phyloP scores from a whole-genome alignment of 1,140 invertebrate genomes.

The Cotesia glomerata region DNA sequence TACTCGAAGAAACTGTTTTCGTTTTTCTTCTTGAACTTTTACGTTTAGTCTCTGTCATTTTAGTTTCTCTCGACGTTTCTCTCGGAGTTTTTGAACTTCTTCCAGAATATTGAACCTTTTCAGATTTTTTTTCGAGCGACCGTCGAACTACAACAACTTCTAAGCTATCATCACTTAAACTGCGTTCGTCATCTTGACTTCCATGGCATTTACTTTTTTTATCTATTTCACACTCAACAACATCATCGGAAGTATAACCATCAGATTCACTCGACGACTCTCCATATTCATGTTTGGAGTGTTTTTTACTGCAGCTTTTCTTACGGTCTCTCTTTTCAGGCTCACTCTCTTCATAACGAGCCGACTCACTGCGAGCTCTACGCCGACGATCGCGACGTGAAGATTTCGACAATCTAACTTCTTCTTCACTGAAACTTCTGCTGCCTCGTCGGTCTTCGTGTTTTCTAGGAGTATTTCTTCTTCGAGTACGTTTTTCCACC shows the following conservation, averaged over 20 bases:
- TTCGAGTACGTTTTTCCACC: constrained; percentile 51
- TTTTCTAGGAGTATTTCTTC: constrained; percentile 44
- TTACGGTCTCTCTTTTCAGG: constrained; percentile 27
- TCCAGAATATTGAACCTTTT: constrained; percentile 50
- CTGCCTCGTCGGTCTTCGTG: constrained; percentile 47
- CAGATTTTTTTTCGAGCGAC: constrained; percentile 53
- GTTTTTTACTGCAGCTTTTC: constrained; percentile 32
- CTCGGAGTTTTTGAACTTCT: constrained; percentile 46
- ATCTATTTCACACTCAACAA: constrained; percentile 9
- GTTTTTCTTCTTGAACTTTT: constrained; percentile 38
- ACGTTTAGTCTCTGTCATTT: constrained; percentile 33
- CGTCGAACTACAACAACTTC: constrained; percentile 55
- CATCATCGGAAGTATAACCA: constrained; percentile 26
- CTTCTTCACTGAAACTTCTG: constrained; percentile 59
- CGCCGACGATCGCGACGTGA: constrained; percentile 46
- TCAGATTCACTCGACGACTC: constrained; percentile 46
- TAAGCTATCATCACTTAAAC: constrained; percentile 58
- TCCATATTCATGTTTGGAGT: constrained; percentile 41
- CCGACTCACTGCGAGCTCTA: constrained; percentile 56
- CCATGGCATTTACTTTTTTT: constrained; percentile 13
- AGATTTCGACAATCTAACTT: constrained; percentile 50
- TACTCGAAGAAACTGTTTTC: constrained; percentile 16
- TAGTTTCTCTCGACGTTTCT: constrained; percentile 45
- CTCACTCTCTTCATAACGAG: constrained; percentile 43
- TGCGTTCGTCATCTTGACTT: constrained; percentile 14